phyloP scores from a whole-genome alignment of 1,140 invertebrate genomes.

The Anoplophora glabripennis region DNA sequence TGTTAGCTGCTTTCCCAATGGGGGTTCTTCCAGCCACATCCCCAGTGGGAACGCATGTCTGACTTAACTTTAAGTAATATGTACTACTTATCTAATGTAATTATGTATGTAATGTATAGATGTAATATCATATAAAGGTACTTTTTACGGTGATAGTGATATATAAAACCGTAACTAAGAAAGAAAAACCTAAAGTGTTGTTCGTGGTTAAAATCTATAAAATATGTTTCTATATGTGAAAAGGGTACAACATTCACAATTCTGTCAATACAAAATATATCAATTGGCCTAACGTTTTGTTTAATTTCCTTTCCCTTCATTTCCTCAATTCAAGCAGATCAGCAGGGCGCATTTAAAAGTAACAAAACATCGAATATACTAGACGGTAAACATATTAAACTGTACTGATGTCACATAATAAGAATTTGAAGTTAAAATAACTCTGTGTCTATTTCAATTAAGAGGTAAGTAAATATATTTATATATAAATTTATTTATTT shows the following conservation, averaged over 20 bases:
- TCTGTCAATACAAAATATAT: conserved; percentile 50
- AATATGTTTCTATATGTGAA: conserved; percentile 45
- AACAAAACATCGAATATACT: too few species aligned
- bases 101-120: conserved; percentile 42
- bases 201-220: conserved; percentile 18
- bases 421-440: too few species aligned
- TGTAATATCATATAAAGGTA: conserved; percentile 33
- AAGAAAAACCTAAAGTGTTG: conserved; percentile 26
- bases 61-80: conserved; percentile 17
- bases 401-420: too few species aligned
- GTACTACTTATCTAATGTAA: conserved; percentile 29
- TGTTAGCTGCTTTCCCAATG: conserved; percentile 43
- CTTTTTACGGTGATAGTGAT: conserved; percentile 17
- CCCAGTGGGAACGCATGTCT: conserved; percentile 43
- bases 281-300: conserved; percentile 47
- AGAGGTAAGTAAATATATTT: too few species aligned
- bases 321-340: too few species aligned
- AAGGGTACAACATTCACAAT: conserved; percentile 49
- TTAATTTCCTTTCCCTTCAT: conserved; percentile 16
- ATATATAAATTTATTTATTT: too few species aligned
- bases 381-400: too few species aligned
- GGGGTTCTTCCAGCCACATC: conserved; percentile 49
- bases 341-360: too few species aligned
- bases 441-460: too few species aligned
- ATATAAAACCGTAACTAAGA: conserved; percentile 20